Percentiles rank a stretch among this genome's conserved stretches.
These are phyloP conservation scores for Macrostomum lignano DNA, from an alignment of 1,140 invertebrate genomes.

Conservation along the genomic window DNA sequence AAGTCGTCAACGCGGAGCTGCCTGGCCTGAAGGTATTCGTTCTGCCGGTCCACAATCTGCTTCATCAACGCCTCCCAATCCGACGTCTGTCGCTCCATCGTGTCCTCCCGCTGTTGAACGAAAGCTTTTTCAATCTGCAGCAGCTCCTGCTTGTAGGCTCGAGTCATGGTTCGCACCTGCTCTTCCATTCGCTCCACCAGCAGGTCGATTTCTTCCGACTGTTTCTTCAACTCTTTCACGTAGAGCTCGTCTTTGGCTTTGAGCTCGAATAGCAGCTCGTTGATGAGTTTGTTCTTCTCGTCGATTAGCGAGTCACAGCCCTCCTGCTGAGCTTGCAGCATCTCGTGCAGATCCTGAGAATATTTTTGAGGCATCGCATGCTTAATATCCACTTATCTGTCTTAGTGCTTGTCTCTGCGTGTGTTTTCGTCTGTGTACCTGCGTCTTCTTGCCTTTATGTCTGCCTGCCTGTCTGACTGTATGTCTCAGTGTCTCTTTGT, in stretches of 20 bases:
- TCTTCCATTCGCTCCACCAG: constrained; percentile 50
- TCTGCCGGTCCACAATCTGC: constrained; percentile 5
- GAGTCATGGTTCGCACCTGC: constrained; percentile 43
- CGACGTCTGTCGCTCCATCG: constrained; percentile 17
- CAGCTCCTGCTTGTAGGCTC: constrained; percentile 41
- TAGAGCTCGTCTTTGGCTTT: constrained; percentile 38
- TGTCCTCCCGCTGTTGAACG: constrained; percentile 20
- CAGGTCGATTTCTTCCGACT: constrained; percentile 41
- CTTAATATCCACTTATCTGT: too few relatives aligned
- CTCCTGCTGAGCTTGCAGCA: constrained; percentile 35
- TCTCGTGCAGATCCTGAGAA: constrained; percentile 10
- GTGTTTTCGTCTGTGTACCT: too few relatives aligned
- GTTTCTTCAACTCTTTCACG: constrained; percentile 35
- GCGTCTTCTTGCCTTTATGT: too few relatives aligned
- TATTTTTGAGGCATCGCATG: too few relatives aligned
- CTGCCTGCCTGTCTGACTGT: too few relatives aligned
- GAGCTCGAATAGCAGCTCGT: constrained; percentile 40
- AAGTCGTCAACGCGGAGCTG: constrained; percentile 21
- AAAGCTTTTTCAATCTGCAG: constrained; percentile 33
- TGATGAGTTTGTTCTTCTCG: constrained; percentile 47
- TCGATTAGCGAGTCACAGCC: constrained; percentile 37
- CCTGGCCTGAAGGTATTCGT: constrained; percentile 17
- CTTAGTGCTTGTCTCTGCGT: too few relatives aligned
- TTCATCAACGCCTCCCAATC: constrained; percentile 24
- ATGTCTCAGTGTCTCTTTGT: too few relatives aligned